Base-by-base conservation (phyloP, 2,888 invertebrate genomes). In the Drosophila setosimentum region DNA sequence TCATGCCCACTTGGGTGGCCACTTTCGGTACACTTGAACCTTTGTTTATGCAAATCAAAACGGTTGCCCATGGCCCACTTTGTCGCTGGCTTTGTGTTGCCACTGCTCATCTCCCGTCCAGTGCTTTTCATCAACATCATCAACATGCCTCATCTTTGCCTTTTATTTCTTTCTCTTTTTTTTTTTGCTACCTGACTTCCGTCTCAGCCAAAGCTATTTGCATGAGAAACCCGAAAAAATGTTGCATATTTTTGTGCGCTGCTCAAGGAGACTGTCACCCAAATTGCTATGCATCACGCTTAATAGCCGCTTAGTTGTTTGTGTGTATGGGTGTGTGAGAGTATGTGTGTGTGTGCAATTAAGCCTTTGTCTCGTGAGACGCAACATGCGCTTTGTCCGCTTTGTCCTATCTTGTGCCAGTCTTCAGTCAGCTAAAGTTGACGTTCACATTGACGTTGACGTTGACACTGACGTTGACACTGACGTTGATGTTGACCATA, bases 1-100 rank as follows among this genome's bases (percentile, higher is more conserved):
- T 77, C 73, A 59, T 71, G 78, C 73, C 79, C 85, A 82, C 77
- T 80, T 85, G 82, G 82, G 76, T 51, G 79, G 80, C 73, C 85
- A 79, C 82, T 81, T 84, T 86, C 66, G 76, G 75, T 80, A 77
- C 87, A 86, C 85, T 89, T 86, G 85, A 86, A 87, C 85, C 85
- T 81, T 86, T 86, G 85, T 86, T 89, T 86, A 89, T 86, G 85
- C 82, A 86, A 86, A 86, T 86, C 85, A 89, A 81, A 86, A 86
- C 76, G 77, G 84, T 82, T 86, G 82, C 84, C 84, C 89, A 88
- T 84, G 87, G 83, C 84, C 89, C 89, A 84, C 83, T 76, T 78
- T 67, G 62, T 55, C 32, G 59, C 50, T 21, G 30, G 55, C 71
- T 54, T 68, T 80, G 68, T 80, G 65, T 68, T 76, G 60, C 63